These are phyloP conservation scores for Luscinia megarhynchos DNA, from an alignment of 2,797 vertebrate species.

Conservation along the genomic window DNA sequence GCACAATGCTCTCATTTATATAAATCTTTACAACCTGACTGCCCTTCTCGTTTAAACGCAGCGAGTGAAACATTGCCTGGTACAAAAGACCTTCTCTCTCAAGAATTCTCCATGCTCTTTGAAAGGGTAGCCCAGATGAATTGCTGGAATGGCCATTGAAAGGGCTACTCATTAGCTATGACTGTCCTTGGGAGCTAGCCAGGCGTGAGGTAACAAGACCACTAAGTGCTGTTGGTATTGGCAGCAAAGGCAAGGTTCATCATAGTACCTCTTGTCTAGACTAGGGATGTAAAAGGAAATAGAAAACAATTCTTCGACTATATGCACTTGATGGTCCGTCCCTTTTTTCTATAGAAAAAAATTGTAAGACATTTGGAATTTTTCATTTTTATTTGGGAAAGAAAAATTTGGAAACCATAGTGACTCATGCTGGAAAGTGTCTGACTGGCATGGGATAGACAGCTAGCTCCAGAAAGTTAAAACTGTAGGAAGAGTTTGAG, in stretches of 20 bases:
- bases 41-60: conserved; percentile 37
- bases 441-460: conserved; percentile 57
- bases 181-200: conserved; percentile 65
- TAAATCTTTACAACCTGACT: conserved; percentile 70
- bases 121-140: conserved; percentile 50
- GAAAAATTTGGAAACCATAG: conserved; percentile 61
- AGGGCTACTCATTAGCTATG: conserved; percentile 61
- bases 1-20: conserved; percentile 76
- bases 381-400: conserved; percentile 69
- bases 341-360: conserved; percentile 65
- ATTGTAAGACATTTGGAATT: conserved; percentile 59
- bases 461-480: conserved; percentile 39
- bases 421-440: conserved; percentile 62
- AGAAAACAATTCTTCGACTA: conserved; percentile 65
- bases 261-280: conserved; percentile 71
- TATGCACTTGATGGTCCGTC: conserved; percentile 34
- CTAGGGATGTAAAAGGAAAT: conserved; percentile 64
- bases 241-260: conserved; percentile 64
- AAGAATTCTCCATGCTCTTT: conserved; percentile 42
- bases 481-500: background rate
- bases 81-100: conserved; percentile 62
- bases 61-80: background rate
- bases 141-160: conserved; percentile 62
- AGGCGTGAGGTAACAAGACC: conserved; percentile 60
- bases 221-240: conserved; percentile 66